Evolutionary conservation across 2,113 vertebrate genomes (phyloP), one percentile per base, ranked within the genome.

Genomic region (Rissa tridactyla): DNA sequence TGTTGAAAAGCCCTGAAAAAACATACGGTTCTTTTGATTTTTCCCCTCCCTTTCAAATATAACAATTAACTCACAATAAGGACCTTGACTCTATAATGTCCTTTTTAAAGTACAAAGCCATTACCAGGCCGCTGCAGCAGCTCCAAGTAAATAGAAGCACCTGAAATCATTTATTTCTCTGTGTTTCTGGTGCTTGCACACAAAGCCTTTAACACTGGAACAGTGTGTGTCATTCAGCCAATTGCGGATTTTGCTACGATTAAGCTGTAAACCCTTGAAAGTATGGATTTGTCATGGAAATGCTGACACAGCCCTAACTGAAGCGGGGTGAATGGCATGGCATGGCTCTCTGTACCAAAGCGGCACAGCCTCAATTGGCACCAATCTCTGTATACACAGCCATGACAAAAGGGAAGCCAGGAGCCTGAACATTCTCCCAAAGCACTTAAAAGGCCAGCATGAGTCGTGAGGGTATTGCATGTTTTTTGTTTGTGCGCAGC

Each of bases 211-310:
- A 77, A 82, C 58, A 61, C 18, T n/a, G 86, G 61, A 90, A 86
- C 82, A 72, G n/a, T 57, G 27, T 71, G 68, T 95, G 80, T 30
- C 80, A 79, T 80, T 90, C 78, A 87, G 71, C 44, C 94, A 88
- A 4, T 71, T 64, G 83, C 1, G 13, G 90, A 82, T 92, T 97
- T 96, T 92, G 80, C 82, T 92, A 52, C 5, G 73, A 96, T 82
- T 95, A 81, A 94, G 90, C 85, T 86, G 78, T 89, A 96, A 94
- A 84, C 70, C 87, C 88, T 91, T 95, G 93, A 94, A 98, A 93
- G 80, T 78, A 57, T 79, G 55, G 84, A 86, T 97, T 97, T 97
- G 79, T 97, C 85, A 90, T 64, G 86, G 89, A 98, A 98, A 97
- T 96, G 87, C 93, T 94, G 95, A 95, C 73, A 71, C 62, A 79